Base-by-base conservation (phyloP, 2,888 invertebrate genomes). In the Elmis aenea region DNA sequence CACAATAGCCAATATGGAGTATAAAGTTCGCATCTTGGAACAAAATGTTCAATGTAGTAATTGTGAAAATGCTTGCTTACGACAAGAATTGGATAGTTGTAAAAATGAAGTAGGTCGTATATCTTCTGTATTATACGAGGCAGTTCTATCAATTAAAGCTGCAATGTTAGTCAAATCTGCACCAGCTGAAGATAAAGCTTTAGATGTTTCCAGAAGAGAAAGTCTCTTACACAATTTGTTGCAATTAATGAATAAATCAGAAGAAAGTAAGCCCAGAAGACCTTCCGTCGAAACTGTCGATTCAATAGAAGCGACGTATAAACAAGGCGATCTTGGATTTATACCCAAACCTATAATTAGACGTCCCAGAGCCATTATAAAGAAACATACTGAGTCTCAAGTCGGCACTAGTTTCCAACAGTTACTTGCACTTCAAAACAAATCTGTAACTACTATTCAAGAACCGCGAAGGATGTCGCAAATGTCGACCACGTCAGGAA, bases 311-410 rank as follows among this genome's bases (percentile, higher is more conserved):
- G 72, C 71, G 21, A 66, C 78, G 12, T 83, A 83, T 49, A 67
- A 71, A 28, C 74, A 75, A 45, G 83, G 83, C 6, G 80, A 80
- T 58, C 72, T 82, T 38, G 83, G 83, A 5, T 80, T 83, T 46
- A 67, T 81, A 42, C 81, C 80, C 0, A 77, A 76, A 52, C 61
- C 64, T 4, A 55, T 62, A 0, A 55, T 61, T 15, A 23, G 54
- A 12, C 44, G 62, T 26, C 52, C 61, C 0, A 41, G 28, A 15
- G 49, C 60, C 2, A 66, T 68, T 3, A 53, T 57, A 3, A 50
- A 39, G 13, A 45, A 57, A 31, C 36, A 59, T 20, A 54, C 55
- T 23, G 58, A 55, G 6, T 46, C 55, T 1, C 63, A 65, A 46
- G 51, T 59, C 0, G 62, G 56, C 2, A 33, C 38, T 1, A 65